Conservation (phyloP, 2,797 vertebrate species). For the Poecilia wingei region DNA sequence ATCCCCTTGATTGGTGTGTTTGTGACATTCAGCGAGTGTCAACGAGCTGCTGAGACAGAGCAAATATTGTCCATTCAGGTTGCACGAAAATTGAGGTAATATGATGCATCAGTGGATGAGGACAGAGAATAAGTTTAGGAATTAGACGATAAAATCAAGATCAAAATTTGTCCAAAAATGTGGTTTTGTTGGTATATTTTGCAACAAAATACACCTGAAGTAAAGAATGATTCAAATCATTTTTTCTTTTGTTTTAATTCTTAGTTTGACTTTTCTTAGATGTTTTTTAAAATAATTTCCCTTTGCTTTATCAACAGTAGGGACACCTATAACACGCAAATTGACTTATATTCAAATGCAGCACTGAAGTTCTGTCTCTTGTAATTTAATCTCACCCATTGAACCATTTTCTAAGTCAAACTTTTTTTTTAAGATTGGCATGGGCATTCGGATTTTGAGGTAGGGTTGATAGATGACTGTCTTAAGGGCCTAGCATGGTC, state of each 20-base stretch:
- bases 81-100: background rate
- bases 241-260: background rate
- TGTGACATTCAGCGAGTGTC: background rate
- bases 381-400: background rate
- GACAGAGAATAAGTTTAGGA: background rate
- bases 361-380: background rate
- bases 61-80: background rate
- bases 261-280: background rate
- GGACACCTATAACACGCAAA: no score
- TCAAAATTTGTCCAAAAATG: background rate
- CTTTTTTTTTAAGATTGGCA: background rate
- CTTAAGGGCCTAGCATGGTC: no score
- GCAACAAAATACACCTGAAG: background rate
- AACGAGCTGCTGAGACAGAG: background rate
- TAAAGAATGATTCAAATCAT: background rate
- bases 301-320: background rate
- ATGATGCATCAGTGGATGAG: background rate
- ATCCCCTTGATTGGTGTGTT: background rate
- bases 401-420: background rate
- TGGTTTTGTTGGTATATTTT: background rate
- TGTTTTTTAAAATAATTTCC: background rate
- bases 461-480: background rate
- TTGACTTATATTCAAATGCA: background rate
- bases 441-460: background rate
- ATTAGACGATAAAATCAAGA: background rate